Evolutionary conservation across 2,797 vertebrate species (phyloP).

Genomic region (Enteromius unitaeniatus): DNA sequence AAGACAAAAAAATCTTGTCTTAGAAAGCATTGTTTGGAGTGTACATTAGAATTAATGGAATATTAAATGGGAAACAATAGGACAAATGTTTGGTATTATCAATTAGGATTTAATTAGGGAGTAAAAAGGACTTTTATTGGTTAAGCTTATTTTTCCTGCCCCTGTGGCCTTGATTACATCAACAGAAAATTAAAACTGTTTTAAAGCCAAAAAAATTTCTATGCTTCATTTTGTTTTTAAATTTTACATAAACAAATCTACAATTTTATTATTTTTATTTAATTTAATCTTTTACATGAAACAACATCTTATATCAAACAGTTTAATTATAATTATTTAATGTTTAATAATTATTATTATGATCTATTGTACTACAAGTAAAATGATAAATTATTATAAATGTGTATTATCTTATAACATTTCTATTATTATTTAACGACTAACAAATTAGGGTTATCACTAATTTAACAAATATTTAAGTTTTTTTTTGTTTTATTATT

Average conservation of each 20-base stretch:
- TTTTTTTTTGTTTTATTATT: background rate
- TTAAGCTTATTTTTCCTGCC: background rate
- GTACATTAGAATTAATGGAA: background rate
- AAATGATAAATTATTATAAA: background rate
- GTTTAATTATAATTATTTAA: background rate
- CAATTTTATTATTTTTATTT: background rate
- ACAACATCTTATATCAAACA: background rate
- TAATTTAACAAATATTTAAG: background rate
- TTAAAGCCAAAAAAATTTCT: background rate
- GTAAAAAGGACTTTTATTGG: background rate
- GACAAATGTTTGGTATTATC: background rate
- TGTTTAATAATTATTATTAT: background rate
- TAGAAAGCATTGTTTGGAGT: too few species aligned
- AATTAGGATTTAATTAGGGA: slow-evolving; percentile 5
- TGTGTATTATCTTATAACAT: background rate
- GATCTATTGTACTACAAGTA: background rate
- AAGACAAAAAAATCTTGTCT: too few species aligned
- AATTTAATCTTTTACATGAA: background rate
- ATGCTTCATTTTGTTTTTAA: background rate
- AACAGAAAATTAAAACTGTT: background rate
- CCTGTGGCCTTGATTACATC: too few species aligned
- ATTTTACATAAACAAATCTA: background rate
- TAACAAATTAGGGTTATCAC: background rate
- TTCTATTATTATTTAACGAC: background rate
- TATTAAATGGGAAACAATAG: background rate